phyloP scores from a whole-genome alignment of 2,888 invertebrate species.

The Cecidostiba fungosa region DNA sequence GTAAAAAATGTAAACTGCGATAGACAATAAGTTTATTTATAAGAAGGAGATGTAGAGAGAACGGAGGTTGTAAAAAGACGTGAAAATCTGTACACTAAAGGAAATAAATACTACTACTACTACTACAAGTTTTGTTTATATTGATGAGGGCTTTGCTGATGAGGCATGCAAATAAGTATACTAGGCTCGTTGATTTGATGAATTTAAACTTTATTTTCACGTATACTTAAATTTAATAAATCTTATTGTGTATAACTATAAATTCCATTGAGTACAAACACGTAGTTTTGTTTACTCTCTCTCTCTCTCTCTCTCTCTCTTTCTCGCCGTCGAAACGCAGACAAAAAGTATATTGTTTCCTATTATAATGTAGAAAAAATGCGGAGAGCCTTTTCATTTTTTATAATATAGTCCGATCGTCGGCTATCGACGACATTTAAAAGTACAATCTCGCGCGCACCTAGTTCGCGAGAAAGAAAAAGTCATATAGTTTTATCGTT shows the following conservation, averaged over 20 bases:
- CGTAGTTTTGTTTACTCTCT: not conserved
- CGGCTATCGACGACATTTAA: conserved; percentile 20
- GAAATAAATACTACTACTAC: too few species aligned
- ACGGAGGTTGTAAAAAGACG: too few species aligned
- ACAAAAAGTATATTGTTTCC: conserved; percentile 24
- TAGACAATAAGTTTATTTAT: too few species aligned
- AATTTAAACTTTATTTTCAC: conserved; percentile 57
- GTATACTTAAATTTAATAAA: conserved; percentile 60
- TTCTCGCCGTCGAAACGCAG: conserved; percentile 9
- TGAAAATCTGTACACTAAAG: too few species aligned
- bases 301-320: not conserved
- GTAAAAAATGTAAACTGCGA: too few species aligned
- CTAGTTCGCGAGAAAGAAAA: conserved; percentile 11
- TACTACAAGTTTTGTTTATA: not conserved
- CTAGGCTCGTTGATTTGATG: conserved; percentile 32
- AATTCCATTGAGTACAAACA: conserved; percentile 53
- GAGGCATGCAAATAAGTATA: too few species aligned
- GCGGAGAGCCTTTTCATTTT: conserved; percentile 22
- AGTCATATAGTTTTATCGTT: conserved; percentile 20
- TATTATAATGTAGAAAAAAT: conserved; percentile 49
- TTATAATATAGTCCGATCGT: not conserved
- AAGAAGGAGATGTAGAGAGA: too few species aligned
- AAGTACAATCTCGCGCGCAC: conserved; percentile 21
- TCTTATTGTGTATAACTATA: conserved; percentile 42
- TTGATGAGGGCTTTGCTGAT: too few species aligned